phyloP scores from a whole-genome alignment of 2,888 invertebrate genomes.

The Hyposoter dolosus region DNA sequence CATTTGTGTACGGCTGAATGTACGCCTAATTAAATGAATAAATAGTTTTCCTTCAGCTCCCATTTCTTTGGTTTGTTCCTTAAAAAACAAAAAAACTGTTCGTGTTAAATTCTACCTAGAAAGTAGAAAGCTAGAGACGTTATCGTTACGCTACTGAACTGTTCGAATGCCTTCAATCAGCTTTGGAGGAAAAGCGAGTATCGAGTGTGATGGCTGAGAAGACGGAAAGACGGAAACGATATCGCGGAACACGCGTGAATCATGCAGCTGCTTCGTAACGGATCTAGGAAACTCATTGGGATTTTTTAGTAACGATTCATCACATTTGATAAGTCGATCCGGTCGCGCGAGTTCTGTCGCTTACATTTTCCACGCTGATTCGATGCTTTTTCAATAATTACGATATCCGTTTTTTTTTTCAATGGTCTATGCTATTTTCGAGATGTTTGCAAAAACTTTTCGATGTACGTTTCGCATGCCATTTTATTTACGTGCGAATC shows the following conservation, averaged over 20 bases:
- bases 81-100: not conserved
- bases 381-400: not conserved
- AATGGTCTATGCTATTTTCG: not conserved
- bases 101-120: constrained; percentile 20
- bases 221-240: not conserved
- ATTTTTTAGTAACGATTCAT: constrained; percentile 9
- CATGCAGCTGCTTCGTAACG: constrained; percentile 31
- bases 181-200: not conserved
- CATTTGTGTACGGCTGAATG: not conserved
- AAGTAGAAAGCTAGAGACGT: constrained; percentile 49
- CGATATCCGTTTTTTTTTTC: not conserved
- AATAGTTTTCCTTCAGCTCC: not conserved
- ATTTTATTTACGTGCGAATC: not conserved
- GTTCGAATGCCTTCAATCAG: constrained; percentile 18
- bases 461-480: not conserved
- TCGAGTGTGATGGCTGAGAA: not conserved
- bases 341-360: not conserved
- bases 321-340: not conserved
- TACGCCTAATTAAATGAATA: not conserved
- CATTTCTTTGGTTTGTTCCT: not conserved
- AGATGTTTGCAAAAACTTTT: not conserved
- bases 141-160: constrained; percentile 35
- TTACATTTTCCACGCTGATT: not conserved
- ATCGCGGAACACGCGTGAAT: constrained; percentile 43
- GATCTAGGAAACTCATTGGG: constrained; percentile 35